Conservation (phyloP, 2,113 vertebrate species). For the Apus apus region DNA sequence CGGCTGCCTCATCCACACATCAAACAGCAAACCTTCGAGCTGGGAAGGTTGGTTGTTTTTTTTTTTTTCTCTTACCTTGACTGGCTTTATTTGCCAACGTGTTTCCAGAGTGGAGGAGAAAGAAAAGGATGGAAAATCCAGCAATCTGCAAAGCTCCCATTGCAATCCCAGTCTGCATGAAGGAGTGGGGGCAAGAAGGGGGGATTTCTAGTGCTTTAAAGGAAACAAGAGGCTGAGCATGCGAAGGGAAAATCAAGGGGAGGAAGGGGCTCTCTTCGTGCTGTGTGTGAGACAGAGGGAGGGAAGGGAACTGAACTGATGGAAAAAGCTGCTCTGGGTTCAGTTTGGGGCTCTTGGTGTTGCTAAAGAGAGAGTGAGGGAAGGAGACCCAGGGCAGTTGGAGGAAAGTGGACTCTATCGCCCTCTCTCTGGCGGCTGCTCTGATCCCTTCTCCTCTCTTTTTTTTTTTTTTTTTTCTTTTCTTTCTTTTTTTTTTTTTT, state of each 20-base stretch:
- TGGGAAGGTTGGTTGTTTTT: neutral
- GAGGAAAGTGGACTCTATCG: constrained; percentile 71
- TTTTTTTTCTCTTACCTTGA: constrained; percentile 85
- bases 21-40: constrained; percentile 24
- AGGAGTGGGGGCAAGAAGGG: constrained; percentile 52
- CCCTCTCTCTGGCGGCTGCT: constrained; percentile 67
- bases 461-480: neutral
- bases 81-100: constrained; percentile 84
- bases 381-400: constrained; percentile 66
- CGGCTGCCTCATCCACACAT: neutral
- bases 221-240: constrained; percentile 61
- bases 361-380: constrained; percentile 48
- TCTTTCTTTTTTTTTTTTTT: neutral
- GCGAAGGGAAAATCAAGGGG: constrained; percentile 17
- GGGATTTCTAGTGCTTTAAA: constrained; percentile 62
- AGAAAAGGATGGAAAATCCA: constrained; percentile 84
- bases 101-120: constrained; percentile 86
- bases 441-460: constrained; percentile 30
- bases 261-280: constrained; percentile 48
- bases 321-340: constrained; percentile 58
- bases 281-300: constrained; percentile 50
- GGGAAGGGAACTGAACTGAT: constrained; percentile 46
- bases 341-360: constrained; percentile 60
- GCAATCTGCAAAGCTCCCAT: constrained; percentile 88
- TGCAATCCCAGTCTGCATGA: constrained; percentile 71